A percentile compares a stretch with the other conserved stretches of the same genome.
Conservation (phyloP, 2,113 vertebrate genomes). For the Terrapene triunguis region DNA sequence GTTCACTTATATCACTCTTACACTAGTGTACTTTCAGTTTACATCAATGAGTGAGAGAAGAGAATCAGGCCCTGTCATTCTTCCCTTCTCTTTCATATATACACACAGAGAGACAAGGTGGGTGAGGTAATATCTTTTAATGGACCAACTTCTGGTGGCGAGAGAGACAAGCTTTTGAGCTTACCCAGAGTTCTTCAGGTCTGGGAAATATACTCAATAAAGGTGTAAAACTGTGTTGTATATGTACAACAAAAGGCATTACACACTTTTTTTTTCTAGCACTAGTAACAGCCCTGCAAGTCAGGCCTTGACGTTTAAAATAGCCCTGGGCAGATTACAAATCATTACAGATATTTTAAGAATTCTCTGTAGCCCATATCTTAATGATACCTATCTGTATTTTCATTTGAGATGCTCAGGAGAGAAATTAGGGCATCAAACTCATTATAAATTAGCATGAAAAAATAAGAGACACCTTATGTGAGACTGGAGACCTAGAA, state of each 20-base stretch:
- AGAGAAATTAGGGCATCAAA: neutral
- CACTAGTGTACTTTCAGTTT: neutral
- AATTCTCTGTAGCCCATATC: neutral
- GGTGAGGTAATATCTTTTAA: no score
- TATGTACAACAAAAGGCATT: neutral
- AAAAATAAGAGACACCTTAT: neutral
- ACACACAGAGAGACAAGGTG: no score
- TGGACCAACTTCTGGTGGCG: no score
- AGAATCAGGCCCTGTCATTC: no score
- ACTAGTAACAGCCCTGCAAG: neutral
- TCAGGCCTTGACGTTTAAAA: neutral
- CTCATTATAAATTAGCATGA: neutral
- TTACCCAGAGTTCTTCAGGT: no score
- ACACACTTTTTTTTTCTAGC: neutral
- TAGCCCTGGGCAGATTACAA: neutral
- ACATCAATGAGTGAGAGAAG: neutral
- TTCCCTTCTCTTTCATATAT: no score
- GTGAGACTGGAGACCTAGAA: no score
- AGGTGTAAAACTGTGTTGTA: neutral
- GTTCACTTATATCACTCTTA: neutral
- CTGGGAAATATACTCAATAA: no score
- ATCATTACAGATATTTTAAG: neutral
- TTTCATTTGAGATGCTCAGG: neutral
- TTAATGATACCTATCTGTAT: neutral
- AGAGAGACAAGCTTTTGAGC: no score